phyloP scores from a whole-genome alignment of 2,797 vertebrate species.

The Melanotaenia trifasciata region DNA sequence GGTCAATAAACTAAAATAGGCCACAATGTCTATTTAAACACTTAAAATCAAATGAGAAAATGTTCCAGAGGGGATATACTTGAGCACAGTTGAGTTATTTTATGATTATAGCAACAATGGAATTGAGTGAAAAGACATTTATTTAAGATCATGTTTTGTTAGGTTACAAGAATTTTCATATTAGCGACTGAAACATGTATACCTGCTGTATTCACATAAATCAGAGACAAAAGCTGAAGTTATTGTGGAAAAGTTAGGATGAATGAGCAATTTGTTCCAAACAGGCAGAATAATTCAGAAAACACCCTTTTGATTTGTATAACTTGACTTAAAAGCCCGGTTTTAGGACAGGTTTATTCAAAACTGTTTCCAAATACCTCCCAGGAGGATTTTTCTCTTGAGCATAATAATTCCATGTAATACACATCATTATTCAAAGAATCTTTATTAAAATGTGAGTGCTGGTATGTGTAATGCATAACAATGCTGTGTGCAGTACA shows the following conservation, averaged over 20 bases:
- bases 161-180: not conserved
- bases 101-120: not conserved
- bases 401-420: not conserved
- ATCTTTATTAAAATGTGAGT: fast-evolving
- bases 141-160: not conserved
- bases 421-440: not conserved
- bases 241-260: not conserved
- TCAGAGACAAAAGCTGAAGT: not conserved
- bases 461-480: not conserved
- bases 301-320: not conserved
- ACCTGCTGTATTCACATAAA: not conserved
- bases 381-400: not conserved
- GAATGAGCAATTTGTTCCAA: not conserved
- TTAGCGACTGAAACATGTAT: not conserved
- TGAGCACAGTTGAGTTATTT: too few relatives aligned
- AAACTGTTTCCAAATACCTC: not conserved
- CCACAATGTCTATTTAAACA: not conserved
- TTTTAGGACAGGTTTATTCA: not conserved
- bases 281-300: not conserved
- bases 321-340: not conserved
- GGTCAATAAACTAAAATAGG: not conserved
- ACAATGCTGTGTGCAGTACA: not conserved
- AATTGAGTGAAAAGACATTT: not conserved
- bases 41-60: not conserved
- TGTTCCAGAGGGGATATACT: not conserved